These are phyloP conservation scores for Neosilurus hyrtlii DNA, from an alignment of 2,797 vertebrate genomes.

Conservation along the genomic window DNA sequence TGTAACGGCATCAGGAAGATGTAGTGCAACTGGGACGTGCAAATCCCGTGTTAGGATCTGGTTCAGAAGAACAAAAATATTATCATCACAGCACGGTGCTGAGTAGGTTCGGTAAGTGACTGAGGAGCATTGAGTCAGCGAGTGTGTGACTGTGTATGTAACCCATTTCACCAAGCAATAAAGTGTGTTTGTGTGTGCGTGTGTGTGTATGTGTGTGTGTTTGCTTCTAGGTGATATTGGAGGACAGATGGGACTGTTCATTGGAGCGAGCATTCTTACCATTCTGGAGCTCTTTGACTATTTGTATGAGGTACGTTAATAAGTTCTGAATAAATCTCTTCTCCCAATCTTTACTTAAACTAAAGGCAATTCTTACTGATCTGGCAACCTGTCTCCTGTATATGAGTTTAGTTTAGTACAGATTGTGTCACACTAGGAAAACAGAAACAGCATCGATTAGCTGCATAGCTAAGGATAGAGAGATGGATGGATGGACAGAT, in stretches of 20 bases:
- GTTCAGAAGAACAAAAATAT: not conserved
- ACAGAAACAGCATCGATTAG: too few relatives aligned
- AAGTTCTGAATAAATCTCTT: conserved; percentile 9
- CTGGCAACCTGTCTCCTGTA: conserved; percentile 2
- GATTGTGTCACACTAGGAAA: too few relatives aligned
- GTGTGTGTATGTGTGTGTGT: conserved; percentile 14
- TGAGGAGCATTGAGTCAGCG: not conserved
- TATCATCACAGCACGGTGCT: not conserved
- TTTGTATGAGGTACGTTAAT: conserved; percentile 87
- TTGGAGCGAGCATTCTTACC: conserved; percentile 94
- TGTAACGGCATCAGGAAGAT: not conserved
- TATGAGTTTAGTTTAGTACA: too few relatives aligned
- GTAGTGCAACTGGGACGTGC: not conserved
- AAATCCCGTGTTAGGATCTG: not conserved
- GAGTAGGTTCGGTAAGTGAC: not conserved
- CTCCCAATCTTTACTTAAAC: not conserved
- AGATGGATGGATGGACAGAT: too few relatives aligned
- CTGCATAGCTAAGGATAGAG: too few relatives aligned
- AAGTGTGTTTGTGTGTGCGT: not conserved
- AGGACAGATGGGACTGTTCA: conserved; percentile 98
- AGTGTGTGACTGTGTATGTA: not conserved
- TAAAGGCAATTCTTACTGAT: not conserved
- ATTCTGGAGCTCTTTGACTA: conserved; percentile 98
- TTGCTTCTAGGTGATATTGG: conserved; percentile 89
- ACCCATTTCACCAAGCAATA: not conserved